These are phyloP conservation scores for Orthonyx spaldingii DNA, from an alignment of 2,113 vertebrate genomes.

Conservation along the genomic window DNA sequence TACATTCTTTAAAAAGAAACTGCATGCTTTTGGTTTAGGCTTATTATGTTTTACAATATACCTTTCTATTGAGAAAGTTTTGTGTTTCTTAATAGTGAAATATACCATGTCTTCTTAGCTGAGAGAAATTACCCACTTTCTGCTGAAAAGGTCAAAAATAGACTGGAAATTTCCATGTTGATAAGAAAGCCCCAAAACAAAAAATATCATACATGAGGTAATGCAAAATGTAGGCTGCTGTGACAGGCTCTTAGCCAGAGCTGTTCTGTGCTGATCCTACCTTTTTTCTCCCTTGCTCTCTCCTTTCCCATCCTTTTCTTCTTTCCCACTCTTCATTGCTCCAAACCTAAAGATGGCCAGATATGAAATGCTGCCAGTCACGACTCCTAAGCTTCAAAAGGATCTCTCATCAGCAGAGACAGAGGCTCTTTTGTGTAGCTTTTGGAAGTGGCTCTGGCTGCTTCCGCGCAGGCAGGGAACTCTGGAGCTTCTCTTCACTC, in stretches of 20 bases:
- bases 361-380: constrained; percentile 63
- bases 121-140: neutral
- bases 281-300: neutral
- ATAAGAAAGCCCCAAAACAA: neutral
- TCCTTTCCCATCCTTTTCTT: constrained; percentile 20
- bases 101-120: neutral
- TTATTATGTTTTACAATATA: neutral
- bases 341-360: constrained; percentile 61
- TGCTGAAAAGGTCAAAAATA: neutral
- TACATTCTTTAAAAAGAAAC: neutral
- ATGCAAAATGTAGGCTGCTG: neutral
- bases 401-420: constrained; percentile 44
- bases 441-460: constrained; percentile 32
- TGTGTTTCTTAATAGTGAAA: neutral
- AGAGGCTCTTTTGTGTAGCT: constrained; percentile 65
- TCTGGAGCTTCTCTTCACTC: constrained; percentile 29
- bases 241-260: neutral
- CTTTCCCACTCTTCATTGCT: constrained; percentile 48
- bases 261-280: neutral
- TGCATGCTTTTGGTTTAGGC: neutral
- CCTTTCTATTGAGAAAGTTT: neutral
- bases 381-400: constrained; percentile 71
- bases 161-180: neutral
- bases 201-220: neutral
- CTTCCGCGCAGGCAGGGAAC: constrained; percentile 18